These are phyloP conservation scores for Actinia tenebrosa DNA, from an alignment of 64 coral and sea anemone species.

Conservation along the genomic window DNA sequence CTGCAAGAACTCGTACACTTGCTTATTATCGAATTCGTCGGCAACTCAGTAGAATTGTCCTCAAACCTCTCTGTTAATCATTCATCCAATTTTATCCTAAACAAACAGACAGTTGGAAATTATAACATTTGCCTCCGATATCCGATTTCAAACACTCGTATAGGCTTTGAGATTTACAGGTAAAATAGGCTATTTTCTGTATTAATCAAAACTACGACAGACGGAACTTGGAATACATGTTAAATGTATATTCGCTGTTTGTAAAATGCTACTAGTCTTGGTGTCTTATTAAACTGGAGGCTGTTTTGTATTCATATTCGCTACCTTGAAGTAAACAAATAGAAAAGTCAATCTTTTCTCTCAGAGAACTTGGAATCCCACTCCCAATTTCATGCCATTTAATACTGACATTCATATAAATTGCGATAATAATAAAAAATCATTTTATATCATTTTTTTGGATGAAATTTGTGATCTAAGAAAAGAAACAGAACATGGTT, in stretches of 20 bases:
- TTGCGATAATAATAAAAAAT: background rate
- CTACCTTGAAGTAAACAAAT: background rate
- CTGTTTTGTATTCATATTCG: background rate
- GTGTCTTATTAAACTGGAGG: background rate
- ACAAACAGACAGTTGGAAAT: background rate
- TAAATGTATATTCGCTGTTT: background rate
- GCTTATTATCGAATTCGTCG: background rate
- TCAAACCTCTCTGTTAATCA: constrained; percentile 1
- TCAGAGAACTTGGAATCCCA: background rate
- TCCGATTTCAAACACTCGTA: constrained; percentile 1
- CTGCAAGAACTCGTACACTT: background rate
- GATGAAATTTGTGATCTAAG: background rate
- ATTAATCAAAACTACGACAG: background rate
- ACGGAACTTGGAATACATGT: background rate
- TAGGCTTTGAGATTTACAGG: background rate
- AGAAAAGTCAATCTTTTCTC: background rate
- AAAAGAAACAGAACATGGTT: background rate
- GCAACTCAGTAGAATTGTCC: background rate
- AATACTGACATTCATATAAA: background rate
- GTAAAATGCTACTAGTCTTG: background rate
- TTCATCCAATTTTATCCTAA: constrained; percentile 12
- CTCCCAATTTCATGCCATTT: background rate
- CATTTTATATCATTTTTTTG: background rate
- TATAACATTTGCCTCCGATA: constrained; percentile 1
- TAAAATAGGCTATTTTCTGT: background rate